Evolutionary conservation across 2,113 vertebrate species (phyloP).

Genomic region (Gambusia holbrooki): DNA sequence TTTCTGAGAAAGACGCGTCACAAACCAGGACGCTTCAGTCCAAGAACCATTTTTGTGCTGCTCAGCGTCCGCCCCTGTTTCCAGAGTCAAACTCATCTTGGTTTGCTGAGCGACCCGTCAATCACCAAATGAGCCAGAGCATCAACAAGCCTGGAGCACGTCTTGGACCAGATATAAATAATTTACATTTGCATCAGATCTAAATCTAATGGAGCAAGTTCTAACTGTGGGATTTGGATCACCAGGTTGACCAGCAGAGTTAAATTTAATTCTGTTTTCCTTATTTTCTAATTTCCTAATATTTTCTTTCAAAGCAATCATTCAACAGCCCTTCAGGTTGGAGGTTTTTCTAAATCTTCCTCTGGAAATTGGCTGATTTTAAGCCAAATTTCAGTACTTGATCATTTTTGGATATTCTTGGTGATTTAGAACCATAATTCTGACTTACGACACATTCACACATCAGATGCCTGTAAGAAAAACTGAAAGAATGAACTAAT

Average conservation of each 20-base stretch:
- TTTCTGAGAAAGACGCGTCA: neutral
- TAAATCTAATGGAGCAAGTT: slow-evolving; percentile 24
- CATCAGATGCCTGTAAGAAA: neutral
- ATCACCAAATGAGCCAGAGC: slow-evolving; percentile 33
- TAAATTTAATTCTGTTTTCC: neutral
- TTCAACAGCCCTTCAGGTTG: too few relatives aligned
- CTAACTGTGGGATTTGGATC: neutral
- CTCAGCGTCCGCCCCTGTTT: slow-evolving; percentile 8
- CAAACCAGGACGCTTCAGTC: slow-evolving; percentile 27
- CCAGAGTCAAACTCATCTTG: slow-evolving; percentile 17
- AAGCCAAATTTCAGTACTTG: too few relatives aligned
- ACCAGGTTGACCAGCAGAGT: neutral
- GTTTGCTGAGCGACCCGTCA: slow-evolving; percentile 36
- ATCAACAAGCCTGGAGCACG: slow-evolving; percentile 8
- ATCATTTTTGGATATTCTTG: too few relatives aligned
- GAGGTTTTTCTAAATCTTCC: too few relatives aligned
- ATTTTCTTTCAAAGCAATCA: too few relatives aligned
- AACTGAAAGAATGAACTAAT: neutral
- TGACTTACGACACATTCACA: too few relatives aligned
- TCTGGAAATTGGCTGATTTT: too few relatives aligned
- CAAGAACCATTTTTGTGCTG: slow-evolving; percentile 5
- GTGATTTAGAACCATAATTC: too few relatives aligned
- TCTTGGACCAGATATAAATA: slow-evolving; percentile 29
- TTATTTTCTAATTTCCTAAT: neutral
- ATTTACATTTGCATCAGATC: slow-evolving; percentile 31